A percentile compares a stretch with the other conserved stretches of the same genome.
phyloP scores from a whole-genome alignment of 2,888 invertebrate species.

The Drepana falcataria region DNA sequence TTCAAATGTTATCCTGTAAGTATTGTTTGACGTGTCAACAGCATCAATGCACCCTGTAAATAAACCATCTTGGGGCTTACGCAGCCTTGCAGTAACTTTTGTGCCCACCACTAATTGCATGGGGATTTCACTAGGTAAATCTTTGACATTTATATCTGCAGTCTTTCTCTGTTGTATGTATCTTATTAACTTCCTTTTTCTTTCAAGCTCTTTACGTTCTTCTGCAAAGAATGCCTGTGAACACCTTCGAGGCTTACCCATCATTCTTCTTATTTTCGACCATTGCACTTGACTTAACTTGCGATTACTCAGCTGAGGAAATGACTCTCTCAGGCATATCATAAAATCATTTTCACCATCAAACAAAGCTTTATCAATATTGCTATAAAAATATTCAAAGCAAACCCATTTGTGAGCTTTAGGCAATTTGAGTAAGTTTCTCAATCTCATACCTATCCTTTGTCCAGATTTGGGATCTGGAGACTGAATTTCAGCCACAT shows the following conservation, averaged over 20 bases:
- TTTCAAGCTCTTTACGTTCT: constrained; percentile 93
- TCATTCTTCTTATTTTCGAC: constrained; percentile 95
- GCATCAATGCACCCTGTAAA: constrained; percentile 97
- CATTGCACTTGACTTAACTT: constrained; percentile 94
- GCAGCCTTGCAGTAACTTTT: constrained; percentile 92
- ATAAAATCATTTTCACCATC: constrained; percentile 98
- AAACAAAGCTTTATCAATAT: constrained; percentile 96
- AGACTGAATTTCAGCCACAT: constrained; percentile 61
- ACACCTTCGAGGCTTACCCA: constrained; percentile 98
- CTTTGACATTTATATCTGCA: constrained; percentile 88
- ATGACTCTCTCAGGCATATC: constrained; percentile 94
- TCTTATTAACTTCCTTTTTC: constrained; percentile 94
- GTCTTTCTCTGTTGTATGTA: constrained; percentile 95
- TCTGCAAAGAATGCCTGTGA: constrained; percentile 97
- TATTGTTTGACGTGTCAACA: constrained; percentile 95
- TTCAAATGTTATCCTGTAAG: constrained; percentile 97
- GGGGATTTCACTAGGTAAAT: constrained; percentile 96
- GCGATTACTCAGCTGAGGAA: constrained; percentile 92
- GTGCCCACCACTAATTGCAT: constrained; percentile 96
- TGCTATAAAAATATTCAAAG: constrained; percentile 99
- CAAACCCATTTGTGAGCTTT: constrained; percentile 99
- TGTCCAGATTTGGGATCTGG: constrained; percentile 93
- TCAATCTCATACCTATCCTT: constrained; percentile 90
- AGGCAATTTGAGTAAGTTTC: constrained; percentile 96
- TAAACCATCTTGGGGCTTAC: constrained; percentile 96